Percentiles rank a stretch among this genome's conserved stretches.
Conservation (phyloP, 2,888 invertebrate genomes). For the Agriopis marginaria region DNA sequence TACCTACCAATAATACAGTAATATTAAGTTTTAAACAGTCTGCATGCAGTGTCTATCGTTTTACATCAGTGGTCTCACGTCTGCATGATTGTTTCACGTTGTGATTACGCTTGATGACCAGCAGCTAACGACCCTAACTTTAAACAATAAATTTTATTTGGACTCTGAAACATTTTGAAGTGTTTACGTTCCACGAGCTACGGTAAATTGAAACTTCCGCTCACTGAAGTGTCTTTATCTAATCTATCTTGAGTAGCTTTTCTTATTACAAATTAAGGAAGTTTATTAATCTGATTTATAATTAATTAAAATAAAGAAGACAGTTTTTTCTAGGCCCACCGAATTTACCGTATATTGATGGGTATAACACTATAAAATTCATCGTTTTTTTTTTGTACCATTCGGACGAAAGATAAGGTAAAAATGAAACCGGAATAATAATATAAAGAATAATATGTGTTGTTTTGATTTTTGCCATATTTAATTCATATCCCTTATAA, state of each 20-base stretch:
- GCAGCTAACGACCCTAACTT: conserved; percentile 24
- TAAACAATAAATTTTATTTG: conserved; percentile 24
- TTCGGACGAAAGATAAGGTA: too few relatives aligned
- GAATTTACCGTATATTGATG: too few relatives aligned
- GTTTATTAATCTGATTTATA: conserved; percentile 1
- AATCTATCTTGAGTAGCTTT: conserved; percentile 14
- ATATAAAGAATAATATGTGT: too few relatives aligned
- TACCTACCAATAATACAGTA: too few relatives aligned
- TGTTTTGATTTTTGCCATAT: too few relatives aligned
- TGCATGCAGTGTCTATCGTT: not conserved
- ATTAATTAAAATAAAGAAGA: too few relatives aligned
- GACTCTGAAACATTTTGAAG: conserved; percentile 16
- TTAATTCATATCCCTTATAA: too few relatives aligned
- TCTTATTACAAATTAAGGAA: conserved; percentile 6
- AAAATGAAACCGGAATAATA: too few relatives aligned
- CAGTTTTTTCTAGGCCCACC: too few relatives aligned
- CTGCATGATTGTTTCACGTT: conserved; percentile 14
- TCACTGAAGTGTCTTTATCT: conserved; percentile 11
- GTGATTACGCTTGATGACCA: conserved; percentile 16
- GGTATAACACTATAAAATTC: too few relatives aligned
- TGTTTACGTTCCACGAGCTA: conserved; percentile 19
- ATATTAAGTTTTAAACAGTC: too few relatives aligned
- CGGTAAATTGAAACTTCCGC: conserved; percentile 16
- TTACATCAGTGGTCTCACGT: conserved; percentile 3
- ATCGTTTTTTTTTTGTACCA: too few relatives aligned